Conservation (phyloP, 2,888 invertebrate genomes). For the Tyria jacobaeae region DNA sequence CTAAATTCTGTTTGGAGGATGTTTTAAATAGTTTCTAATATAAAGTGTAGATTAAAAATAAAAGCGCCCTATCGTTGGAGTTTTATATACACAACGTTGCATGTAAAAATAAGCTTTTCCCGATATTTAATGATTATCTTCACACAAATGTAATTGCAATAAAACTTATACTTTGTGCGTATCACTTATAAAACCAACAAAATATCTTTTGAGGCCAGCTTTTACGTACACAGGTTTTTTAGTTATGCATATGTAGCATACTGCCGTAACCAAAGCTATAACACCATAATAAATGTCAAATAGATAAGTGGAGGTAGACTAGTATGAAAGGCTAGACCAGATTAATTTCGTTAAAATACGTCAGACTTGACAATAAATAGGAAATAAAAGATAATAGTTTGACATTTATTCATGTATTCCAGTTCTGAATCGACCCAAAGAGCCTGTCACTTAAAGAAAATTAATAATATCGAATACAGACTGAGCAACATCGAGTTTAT, state of each 20-base stretch:
- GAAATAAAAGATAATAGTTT: constrained; percentile 31
- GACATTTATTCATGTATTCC: constrained; percentile 37
- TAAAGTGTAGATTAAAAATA: neutral
- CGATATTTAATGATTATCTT: neutral
- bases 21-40: neutral
- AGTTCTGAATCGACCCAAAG: constrained; percentile 26
- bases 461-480: neutral
- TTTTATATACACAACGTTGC: too few relatives aligned
- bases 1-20: neutral
- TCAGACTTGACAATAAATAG: constrained; percentile 34
- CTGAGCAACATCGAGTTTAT: neutral
- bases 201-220: neutral
- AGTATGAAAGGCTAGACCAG: constrained; percentile 13
- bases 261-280: neutral
- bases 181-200: neutral
- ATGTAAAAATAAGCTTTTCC: neutral
- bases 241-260: too few relatives aligned
- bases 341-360: constrained; percentile 23
- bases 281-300: constrained; percentile 21
- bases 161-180: neutral
- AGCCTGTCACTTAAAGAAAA: neutral
- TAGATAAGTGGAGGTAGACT: constrained; percentile 19
- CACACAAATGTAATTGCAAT: neutral
- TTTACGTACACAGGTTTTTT: neutral
- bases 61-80: too few relatives aligned